A percentile compares a stretch with the other conserved stretches of the same genome.
Conservation (phyloP, 37 sponge, comb jelly and placozoan genomes). For the Ianthella basta region DNA sequence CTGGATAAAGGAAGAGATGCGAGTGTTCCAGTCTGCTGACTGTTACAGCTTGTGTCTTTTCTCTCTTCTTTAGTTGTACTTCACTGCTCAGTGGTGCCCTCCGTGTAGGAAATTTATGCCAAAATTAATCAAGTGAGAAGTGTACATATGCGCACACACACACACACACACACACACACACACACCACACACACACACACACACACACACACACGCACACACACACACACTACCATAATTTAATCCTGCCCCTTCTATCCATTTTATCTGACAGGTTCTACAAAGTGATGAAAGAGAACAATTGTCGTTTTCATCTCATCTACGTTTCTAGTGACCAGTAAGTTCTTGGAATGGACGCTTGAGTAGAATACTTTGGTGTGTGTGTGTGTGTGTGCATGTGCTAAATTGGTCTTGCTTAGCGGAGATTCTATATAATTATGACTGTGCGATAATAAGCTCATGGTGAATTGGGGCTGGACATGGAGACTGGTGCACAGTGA, state of each 20-base stretch:
- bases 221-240: no score
- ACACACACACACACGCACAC: no score
- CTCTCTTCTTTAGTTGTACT: conserved; percentile 61
- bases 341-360: conserved; percentile 10
- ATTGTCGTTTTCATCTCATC: conserved; percentile 58
- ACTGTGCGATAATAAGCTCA: no score
- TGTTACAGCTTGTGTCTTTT: background rate
- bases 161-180: background rate
- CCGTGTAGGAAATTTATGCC: conserved; percentile 80
- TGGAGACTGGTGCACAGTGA: no score
- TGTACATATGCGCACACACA: background rate
- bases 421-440: background rate
- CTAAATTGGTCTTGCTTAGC: background rate
- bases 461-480: no score
- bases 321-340: conserved; percentile 88
- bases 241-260: no score
- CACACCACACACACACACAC: no score
- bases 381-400: background rate
- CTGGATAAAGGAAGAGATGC: background rate
- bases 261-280: no score
- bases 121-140: conserved; percentile 78
- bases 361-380: background rate
- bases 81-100: conserved; percentile 86
- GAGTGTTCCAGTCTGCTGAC: background rate
- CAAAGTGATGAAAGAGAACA: conserved; percentile 63